Base-by-base conservation (phyloP, 2,113 vertebrate species). In the Anhinga anhinga region DNA sequence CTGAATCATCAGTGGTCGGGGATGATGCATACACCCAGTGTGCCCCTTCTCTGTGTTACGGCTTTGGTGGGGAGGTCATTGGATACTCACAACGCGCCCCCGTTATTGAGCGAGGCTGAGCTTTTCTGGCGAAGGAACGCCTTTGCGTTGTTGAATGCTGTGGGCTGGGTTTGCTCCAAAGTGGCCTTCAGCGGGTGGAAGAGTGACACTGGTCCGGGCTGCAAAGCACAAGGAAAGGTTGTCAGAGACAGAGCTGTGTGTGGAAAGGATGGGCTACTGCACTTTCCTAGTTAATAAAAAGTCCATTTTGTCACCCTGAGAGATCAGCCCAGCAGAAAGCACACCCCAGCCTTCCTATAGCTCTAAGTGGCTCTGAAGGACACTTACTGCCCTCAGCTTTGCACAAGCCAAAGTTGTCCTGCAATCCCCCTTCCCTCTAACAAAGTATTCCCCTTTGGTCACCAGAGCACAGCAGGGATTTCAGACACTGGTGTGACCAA, bases 71-170 rank as follows among this genome's bases (percentile, higher is more conserved):
- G 52, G 38, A 15, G 13, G 2, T n/a, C 25, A 6, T 2, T 9
- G 66, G 81, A 18, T 85, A 99, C 99, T 99, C 98, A 99, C 99
- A 99, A 8, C 0, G 99, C 96, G 17, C 98, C 98, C 3, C 99
- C 99, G 0, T 99, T 99, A 98, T 99, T 99, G 93, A 99, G 98
- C 1, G 99, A 99, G 47, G 98, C 98, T 1, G 98, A 98, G 94
- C 98, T 99, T 78, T 99, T 99, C 95, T 98, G 98, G 88, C 98
- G 98, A 26, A 98, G 98, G 94, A 98, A 99, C 4, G 98, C 98
- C 44, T 98, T 98, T 16, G 98, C 98, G 17, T 98, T 98, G 96
- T 47, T 98, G 88, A 98, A 98, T 2, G 97, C 94, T 0, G 97
- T 7, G 2, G 98, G 97, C 17, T 98, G 98, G 3, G 97, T 98